Conservation (phyloP, 2,113 vertebrate species). For the Prionailurus viverrinus region DNA sequence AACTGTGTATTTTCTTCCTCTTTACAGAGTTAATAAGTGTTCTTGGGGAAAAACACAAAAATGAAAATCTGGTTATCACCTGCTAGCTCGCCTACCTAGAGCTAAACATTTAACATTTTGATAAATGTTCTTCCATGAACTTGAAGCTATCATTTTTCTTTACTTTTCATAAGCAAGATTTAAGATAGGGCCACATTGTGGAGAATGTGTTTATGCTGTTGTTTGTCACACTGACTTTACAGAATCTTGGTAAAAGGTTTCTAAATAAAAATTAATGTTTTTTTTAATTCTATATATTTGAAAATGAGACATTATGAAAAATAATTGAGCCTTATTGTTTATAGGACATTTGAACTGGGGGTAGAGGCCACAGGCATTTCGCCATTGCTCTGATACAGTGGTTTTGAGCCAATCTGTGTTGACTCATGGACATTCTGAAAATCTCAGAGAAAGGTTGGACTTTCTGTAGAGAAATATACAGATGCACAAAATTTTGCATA, state of each 20-base stretch:
- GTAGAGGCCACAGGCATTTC: background rate
- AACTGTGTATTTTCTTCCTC: background rate
- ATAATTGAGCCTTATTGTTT: background rate
- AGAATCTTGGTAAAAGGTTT: constrained; percentile 14
- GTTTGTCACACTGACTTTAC: background rate
- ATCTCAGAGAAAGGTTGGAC: background rate
- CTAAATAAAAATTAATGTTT: background rate
- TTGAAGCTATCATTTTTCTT: constrained; percentile 29
- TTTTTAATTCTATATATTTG: constrained; percentile 4
- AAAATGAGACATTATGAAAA: constrained; percentile 4
- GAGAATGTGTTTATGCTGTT: constrained; percentile 10
- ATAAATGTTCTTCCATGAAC: background rate
- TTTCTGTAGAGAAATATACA: background rate
- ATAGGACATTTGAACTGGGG: background rate
- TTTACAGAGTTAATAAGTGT: constrained; percentile 11
- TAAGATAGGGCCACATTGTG: background rate
- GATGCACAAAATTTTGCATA: background rate
- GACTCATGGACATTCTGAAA: constrained; percentile 10
- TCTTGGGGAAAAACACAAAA: constrained; percentile 18
- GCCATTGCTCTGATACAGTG: background rate
- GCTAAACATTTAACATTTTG: constrained; percentile 22
- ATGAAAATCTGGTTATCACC: background rate
- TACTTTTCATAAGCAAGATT: background rate
- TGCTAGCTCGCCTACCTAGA: background rate
- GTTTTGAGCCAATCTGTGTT: background rate